Evolutionary conservation across 2,797 vertebrate genomes (phyloP).

Genomic region (Capromys pilorides): DNA sequence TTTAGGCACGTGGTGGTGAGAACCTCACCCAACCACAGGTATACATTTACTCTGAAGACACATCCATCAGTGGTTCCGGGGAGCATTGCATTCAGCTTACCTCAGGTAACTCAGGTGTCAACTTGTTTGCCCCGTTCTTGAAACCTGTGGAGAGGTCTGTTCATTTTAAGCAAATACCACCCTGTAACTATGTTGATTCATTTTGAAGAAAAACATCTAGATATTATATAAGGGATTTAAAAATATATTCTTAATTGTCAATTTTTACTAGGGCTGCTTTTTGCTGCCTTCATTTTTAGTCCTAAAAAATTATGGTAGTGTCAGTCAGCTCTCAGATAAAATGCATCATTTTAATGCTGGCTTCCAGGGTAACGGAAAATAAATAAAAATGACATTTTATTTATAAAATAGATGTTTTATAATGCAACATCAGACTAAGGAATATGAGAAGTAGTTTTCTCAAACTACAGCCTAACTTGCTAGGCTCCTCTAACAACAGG

Average conservation of each 20-base stretch:
- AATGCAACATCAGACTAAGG: slow-evolving; percentile 39
- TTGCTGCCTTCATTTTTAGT: slow-evolving; percentile 28
- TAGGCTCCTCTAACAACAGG: neutral
- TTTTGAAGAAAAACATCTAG: neutral
- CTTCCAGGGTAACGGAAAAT: slow-evolving; percentile 24
- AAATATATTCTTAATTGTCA: slow-evolving; percentile 43
- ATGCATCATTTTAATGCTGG: slow-evolving; percentile 52
- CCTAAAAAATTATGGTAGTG: slow-evolving; percentile 31
- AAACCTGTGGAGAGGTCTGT: slow-evolving; percentile 65
- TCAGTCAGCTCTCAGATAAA: slow-evolving; percentile 30
- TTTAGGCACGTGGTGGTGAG: slow-evolving; percentile 92
- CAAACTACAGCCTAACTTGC: neutral
- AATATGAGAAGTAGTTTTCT: neutral
- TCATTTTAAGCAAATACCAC: slow-evolving; percentile 72
- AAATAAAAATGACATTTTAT: slow-evolving; percentile 33
- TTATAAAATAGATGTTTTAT: slow-evolving; percentile 45
- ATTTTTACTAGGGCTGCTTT: neutral
- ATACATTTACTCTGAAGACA: slow-evolving; percentile 92
- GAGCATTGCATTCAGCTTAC: slow-evolving; percentile 95
- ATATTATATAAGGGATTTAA: neutral
- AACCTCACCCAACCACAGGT: slow-evolving; percentile 92
- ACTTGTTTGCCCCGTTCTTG: slow-evolving; percentile 75
- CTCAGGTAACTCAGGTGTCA: slow-evolving; percentile 89
- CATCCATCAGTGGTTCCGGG: slow-evolving; percentile 89
- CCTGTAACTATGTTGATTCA: slow-evolving; percentile 13